Evolutionary conservation across 1,140 invertebrate genomes (phyloP).

Genomic region (Telenomus remus): DNA sequence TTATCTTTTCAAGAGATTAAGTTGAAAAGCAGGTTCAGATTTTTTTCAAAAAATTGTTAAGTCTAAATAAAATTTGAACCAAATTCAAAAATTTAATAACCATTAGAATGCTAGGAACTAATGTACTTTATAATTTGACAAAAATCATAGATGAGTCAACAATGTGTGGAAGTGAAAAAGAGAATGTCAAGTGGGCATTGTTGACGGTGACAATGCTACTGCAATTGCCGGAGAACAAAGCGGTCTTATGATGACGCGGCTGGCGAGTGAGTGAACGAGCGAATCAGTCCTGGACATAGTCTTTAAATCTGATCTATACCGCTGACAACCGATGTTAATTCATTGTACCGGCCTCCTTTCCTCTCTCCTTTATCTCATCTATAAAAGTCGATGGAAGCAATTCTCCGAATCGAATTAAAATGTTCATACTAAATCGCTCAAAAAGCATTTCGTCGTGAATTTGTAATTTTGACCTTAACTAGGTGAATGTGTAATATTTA

Average conservation of each 20-base stretch:
- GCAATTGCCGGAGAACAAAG: conserved; percentile 76
- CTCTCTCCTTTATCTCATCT: background rate
- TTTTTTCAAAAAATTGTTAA: no score
- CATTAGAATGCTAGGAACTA: conserved; percentile 28
- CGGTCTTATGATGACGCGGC: conserved; percentile 75
- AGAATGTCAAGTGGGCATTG: conserved; percentile 76
- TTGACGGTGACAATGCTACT: conserved; percentile 76
- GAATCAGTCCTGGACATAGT: conserved; percentile 52
- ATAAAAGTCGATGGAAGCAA: no score
- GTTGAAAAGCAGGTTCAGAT: no score
- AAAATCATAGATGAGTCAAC: conserved; percentile 64
- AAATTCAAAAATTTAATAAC: no score
- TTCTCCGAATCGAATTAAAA: no score
- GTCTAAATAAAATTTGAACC: no score
- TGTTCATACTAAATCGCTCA: no score
- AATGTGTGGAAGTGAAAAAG: conserved; percentile 70
- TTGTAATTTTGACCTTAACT: no score
- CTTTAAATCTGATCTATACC: conserved; percentile 42
- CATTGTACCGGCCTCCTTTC: background rate
- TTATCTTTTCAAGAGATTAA: no score
- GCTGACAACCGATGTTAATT: conserved; percentile 26
- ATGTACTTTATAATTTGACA: conserved; percentile 74
- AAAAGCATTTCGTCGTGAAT: no score
- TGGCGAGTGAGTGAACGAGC: conserved; percentile 68
- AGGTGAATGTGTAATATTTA: no score